These are phyloP conservation scores for Oceanodroma leucorhoa DNA, from an alignment of 2,797 vertebrate genomes.

Conservation along the genomic window DNA sequence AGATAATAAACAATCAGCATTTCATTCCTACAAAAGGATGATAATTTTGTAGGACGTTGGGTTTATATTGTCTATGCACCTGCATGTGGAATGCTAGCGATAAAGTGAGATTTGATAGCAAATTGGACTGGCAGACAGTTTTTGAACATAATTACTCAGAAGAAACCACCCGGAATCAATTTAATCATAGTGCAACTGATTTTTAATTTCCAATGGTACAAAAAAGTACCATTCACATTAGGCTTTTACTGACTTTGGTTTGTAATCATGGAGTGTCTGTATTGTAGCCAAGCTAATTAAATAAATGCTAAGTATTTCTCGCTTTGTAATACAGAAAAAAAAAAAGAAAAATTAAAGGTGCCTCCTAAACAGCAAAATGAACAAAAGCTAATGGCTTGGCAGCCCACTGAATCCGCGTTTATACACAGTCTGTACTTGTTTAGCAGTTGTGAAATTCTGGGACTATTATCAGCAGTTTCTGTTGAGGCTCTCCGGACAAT, in stretches of 20 bases:
- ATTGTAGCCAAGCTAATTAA: slow-evolving; percentile 58
- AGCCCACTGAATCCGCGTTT: background rate
- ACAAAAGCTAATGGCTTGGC: slow-evolving; percentile 32
- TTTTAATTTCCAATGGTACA: slow-evolving; percentile 69
- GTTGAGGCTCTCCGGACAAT: background rate
- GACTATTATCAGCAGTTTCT: background rate
- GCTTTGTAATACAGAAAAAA: background rate
- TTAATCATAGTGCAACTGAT: slow-evolving; percentile 70
- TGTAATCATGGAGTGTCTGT: slow-evolving; percentile 29
- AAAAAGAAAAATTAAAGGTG: slow-evolving; percentile 11
- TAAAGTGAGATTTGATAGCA: slow-evolving; percentile 72
- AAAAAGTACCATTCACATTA: slow-evolving; percentile 50
- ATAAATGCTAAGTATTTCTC: slow-evolving; percentile 56
- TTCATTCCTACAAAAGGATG: slow-evolving; percentile 32
- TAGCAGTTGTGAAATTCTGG: background rate
- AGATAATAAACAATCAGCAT: slow-evolving; percentile 65
- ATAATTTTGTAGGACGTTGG: slow-evolving; percentile 29
- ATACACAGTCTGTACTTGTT: background rate
- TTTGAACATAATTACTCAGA: slow-evolving; percentile 74
- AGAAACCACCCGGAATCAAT: slow-evolving; percentile 71
- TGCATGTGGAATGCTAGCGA: background rate
- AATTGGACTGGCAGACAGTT: slow-evolving; percentile 71
- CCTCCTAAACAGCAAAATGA: slow-evolving; percentile 45
- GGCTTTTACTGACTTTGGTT: slow-evolving; percentile 40
- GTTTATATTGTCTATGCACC: slow-evolving; percentile 44